A percentile compares a stretch with the other conserved stretches of the same genome.
Conservation (phyloP, 2,888 invertebrate genomes). For the Drosophila tanythrix region DNA sequence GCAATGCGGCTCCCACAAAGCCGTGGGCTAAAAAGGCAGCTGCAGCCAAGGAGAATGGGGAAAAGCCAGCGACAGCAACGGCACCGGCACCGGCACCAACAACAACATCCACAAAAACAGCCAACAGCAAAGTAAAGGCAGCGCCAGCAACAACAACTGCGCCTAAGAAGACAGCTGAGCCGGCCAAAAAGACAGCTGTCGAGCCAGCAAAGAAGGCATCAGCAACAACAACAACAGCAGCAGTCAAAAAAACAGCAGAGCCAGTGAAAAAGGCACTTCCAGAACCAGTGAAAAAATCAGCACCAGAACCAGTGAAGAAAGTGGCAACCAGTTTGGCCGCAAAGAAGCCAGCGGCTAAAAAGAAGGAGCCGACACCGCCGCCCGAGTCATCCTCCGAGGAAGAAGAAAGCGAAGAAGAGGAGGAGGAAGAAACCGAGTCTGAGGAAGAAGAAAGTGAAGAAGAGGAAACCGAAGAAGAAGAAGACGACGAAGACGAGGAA, state of each 20-base stretch:
- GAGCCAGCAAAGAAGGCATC: slow-evolving; percentile 60
- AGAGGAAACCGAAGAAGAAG: slow-evolving; percentile 62
- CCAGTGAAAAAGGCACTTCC: slow-evolving; percentile 53
- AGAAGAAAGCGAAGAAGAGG: slow-evolving; percentile 63
- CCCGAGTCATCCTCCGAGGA: slow-evolving; percentile 75
- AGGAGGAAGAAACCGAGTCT: slow-evolving; percentile 63
- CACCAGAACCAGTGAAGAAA: slow-evolving; percentile 56
- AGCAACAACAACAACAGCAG: slow-evolving; percentile 29
- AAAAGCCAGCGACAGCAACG: slow-evolving; percentile 36
- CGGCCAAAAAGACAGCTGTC: slow-evolving; percentile 42
- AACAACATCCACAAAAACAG: slow-evolving; percentile 47
- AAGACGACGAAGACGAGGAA: slow-evolving; percentile 75
- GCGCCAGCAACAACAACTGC: slow-evolving; percentile 55
- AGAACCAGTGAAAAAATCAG: slow-evolving; percentile 61
- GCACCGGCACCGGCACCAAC: slow-evolving; percentile 72
- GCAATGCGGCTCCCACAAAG: slow-evolving; percentile 50
- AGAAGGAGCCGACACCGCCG: slow-evolving; percentile 82
- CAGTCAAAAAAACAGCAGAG: slow-evolving; percentile 46
- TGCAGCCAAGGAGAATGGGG: slow-evolving; percentile 52
- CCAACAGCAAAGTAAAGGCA: slow-evolving; percentile 44
- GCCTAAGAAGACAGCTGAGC: slow-evolving; percentile 66
- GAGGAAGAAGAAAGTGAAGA: slow-evolving; percentile 68
- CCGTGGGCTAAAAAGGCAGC: slow-evolving; percentile 68
- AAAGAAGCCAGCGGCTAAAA: slow-evolving; percentile 70
- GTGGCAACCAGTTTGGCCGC: slow-evolving; percentile 33